Percentiles rank a stretch among this genome's conserved stretches.
Evolutionary conservation across 2,113 vertebrate genomes (phyloP).

Genomic region (Callipepla squamata): DNA sequence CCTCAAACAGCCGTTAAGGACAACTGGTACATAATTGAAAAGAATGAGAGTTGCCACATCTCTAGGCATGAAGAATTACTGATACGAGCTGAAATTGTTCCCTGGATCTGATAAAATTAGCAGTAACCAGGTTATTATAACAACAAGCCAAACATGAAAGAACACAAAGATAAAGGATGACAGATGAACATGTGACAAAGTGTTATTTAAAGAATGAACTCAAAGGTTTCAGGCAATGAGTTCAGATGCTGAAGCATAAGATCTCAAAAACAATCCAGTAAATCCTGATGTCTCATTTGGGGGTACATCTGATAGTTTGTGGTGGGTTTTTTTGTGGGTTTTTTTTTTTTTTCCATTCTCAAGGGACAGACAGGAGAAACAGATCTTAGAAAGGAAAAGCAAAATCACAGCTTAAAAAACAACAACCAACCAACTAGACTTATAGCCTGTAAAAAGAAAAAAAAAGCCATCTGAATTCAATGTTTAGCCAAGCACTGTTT

Average conservation of each 20-base stretch:
- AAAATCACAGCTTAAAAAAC: background rate
- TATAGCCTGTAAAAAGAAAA: background rate
- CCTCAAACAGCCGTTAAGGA: constrained; percentile 26
- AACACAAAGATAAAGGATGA: constrained; percentile 33
- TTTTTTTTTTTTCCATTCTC: background rate
- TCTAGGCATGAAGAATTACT: constrained; percentile 32
- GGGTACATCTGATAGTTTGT: background rate
- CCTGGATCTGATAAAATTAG: constrained; percentile 64
- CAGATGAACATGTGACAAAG: constrained; percentile 20
- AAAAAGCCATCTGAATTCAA: constrained; percentile 64
- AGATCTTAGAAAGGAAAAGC: background rate
- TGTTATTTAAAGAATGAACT: constrained; percentile 32
- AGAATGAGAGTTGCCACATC: constrained; percentile 39
- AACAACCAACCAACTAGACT: background rate
- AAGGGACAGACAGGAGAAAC: background rate
- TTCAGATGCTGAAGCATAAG: background rate
- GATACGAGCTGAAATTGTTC: constrained; percentile 21
- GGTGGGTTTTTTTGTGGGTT: background rate
- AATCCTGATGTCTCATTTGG: constrained; percentile 54
- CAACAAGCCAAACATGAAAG: constrained; percentile 43
- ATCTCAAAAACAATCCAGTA: constrained; percentile 1
- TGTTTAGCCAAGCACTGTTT: constrained; percentile 73
- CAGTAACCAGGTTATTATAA: constrained; percentile 29
- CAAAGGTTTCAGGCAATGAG: constrained; percentile 15
- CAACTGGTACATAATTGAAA: constrained; percentile 45